Evolutionary conservation across 2,797 vertebrate species (phyloP), one percentile per base, ranked within the genome.

Genomic region (Champsocephalus gunnari): DNA sequence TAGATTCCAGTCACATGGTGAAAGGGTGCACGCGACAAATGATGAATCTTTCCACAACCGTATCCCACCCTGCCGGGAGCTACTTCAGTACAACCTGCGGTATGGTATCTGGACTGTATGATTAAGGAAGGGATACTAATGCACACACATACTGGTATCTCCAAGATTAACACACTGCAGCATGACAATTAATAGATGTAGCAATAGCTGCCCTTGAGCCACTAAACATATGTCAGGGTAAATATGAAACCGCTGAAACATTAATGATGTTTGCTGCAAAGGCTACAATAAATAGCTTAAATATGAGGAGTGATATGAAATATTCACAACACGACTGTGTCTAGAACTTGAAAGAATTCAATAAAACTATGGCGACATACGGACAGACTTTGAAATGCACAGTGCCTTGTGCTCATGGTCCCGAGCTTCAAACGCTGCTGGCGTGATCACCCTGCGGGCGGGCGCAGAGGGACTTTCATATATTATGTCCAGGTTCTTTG

Each of bases 91-190:
- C 17, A 59, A 41, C 12, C 5, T 50, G 12, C 50, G 12, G 8
- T 13, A 47, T 6, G 8, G 51, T 48, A 7, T 6, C 34, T 38
- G 8, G 8, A 9, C 21, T 32, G 45, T 28, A 48, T 32, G 17
- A 50, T 9, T 34, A 0, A 62, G 5, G 1, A 13, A 63, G 3
- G 2, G 1, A 53, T 53, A 6, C 11, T 48, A 48, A 53, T 21
- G 12, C 10, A 38, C 1, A 13, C 11, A 49, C 6, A 0, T 12
- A 0, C 3, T 32, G 44, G 10, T 34, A 38, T 5, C 0, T 14
- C 0, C 19, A 47, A 17, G 44, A 48, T 17, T 12, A 50, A 49
- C 17, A 32, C 38, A n/a, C 7, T 34, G 28, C 49, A 43, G 13
- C 3, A 56, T 9, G 3, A 16, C 1, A 4, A 13, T 55, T 14